Percentiles rank a stretch among this genome's conserved stretches.
These are phyloP conservation scores for Musca domestica DNA, from an alignment of 1,140 invertebrate species.

Conservation along the genomic window DNA sequence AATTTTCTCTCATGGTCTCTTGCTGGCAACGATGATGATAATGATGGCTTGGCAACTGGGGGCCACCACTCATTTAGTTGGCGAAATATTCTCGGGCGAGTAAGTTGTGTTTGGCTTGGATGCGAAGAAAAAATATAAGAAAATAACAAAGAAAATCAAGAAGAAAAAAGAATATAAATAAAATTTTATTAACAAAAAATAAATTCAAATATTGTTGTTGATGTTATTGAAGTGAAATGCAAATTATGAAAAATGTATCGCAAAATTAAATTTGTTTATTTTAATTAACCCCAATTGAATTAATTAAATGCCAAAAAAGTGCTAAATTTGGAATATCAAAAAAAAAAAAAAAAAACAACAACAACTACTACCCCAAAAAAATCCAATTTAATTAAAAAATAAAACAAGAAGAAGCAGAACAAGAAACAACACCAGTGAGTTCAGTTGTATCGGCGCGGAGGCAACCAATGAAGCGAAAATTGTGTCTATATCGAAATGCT, in stretches of 20 bases:
- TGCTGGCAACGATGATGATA: too few relatives aligned
- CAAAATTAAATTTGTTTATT: not conserved
- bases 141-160: too few relatives aligned
- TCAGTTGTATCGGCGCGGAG: too few relatives aligned
- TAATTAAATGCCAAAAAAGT: constrained; percentile 1
- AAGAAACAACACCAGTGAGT: too few relatives aligned
- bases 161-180: too few relatives aligned
- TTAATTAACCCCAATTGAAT: too few relatives aligned
- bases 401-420: not conserved
- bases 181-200: constrained; percentile 3
- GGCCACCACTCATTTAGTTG: constrained; percentile 13
- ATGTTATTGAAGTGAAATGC: not conserved
- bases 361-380: too few relatives aligned
- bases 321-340: not conserved
- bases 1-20: too few relatives aligned
- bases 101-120: constrained; percentile 8
- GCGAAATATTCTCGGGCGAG: constrained; percentile 11
- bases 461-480: constrained; percentile 4
- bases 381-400: too few relatives aligned
- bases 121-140: constrained; percentile 4
- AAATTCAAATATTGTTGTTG: not conserved
- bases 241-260: too few relatives aligned
- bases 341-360: not conserved
- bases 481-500: constrained; percentile 21
- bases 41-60: not conserved